A percentile compares a stretch with the other conserved stretches of the same genome.
phyloP scores from a whole-genome alignment of 2,797 vertebrate species.

The Astyanax mexicanus region DNA sequence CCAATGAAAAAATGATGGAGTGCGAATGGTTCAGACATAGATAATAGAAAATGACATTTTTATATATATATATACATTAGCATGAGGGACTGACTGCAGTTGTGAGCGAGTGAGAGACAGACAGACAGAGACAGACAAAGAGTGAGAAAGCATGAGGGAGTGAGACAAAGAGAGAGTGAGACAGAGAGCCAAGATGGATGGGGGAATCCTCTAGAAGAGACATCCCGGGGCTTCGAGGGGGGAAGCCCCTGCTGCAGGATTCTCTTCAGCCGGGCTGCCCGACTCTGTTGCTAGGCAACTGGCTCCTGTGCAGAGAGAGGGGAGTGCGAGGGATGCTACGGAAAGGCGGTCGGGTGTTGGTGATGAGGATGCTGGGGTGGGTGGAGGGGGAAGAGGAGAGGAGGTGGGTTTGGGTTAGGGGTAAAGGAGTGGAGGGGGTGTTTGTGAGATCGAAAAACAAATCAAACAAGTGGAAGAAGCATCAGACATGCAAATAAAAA shows the following conservation, averaged over 20 bases:
- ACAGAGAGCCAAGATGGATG: slow-evolving; percentile 13
- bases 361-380: slow-evolving; percentile 1
- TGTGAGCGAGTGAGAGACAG: not conserved
- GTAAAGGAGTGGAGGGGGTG: no score
- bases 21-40: not conserved
- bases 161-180: not conserved
- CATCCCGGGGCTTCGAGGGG: slow-evolving; percentile 65
- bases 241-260: slow-evolving; percentile 82
- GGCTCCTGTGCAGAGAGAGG: slow-evolving; percentile 66
- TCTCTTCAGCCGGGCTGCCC: slow-evolving; percentile 64
- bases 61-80: not conserved
- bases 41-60: slow-evolving; percentile 12
- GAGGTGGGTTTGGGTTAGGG: slow-evolving; percentile 16
- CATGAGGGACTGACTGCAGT: not conserved
- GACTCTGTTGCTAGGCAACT: slow-evolving; percentile 82
- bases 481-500: slow-evolving; percentile 14
- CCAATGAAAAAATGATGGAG: not conserved
- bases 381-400: slow-evolving; percentile 4
- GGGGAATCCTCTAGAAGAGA: slow-evolving; percentile 61
- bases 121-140: not conserved
- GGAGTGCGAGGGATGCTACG: slow-evolving; percentile 15
- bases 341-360: slow-evolving; percentile 7
- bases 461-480: slow-evolving; percentile 10
- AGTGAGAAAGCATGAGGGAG: slow-evolving; percentile 12
- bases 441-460: slow-evolving; percentile 14